Percentiles rank a stretch among this genome's conserved stretches.
These are phyloP conservation scores for Sebastes trivittatus DNA, from an alignment of 2,797 vertebrate species.

Conservation along the genomic window DNA sequence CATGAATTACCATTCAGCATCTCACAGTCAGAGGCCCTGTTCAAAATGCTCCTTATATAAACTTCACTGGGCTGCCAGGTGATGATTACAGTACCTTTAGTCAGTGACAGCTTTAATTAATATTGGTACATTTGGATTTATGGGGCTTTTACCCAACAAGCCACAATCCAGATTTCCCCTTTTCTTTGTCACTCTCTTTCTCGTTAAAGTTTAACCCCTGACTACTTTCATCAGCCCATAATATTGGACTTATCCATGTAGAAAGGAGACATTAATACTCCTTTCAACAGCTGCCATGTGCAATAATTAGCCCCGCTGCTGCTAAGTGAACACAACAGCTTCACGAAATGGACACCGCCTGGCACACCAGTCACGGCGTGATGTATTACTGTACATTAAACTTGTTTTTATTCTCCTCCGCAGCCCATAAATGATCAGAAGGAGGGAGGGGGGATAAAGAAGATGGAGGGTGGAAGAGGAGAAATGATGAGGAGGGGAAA, in stretches of 20 bases:
- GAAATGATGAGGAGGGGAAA: background rate
- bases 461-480: background rate
- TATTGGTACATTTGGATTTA: slow-evolving; percentile 26
- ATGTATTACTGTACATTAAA: slow-evolving; percentile 67
- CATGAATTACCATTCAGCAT: background rate
- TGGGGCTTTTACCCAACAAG: background rate
- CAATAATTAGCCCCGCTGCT: slow-evolving; percentile 72
- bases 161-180: background rate
- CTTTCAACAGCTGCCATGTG: slow-evolving; percentile 69
- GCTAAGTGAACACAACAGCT: slow-evolving; percentile 61
- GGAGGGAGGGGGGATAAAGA: background rate
- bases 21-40: background rate
- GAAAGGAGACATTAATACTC: slow-evolving; percentile 77
- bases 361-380: slow-evolving; percentile 36
- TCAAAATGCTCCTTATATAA: background rate
- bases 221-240: slow-evolving; percentile 56
- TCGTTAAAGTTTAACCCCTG: slow-evolving; percentile 31
- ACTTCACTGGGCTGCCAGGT: background rate
- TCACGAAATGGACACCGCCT: slow-evolving; percentile 64
- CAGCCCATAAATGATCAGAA: slow-evolving; percentile 37
- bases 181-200: slow-evolving; percentile 10
- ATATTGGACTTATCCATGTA: slow-evolving; percentile 72
- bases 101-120: slow-evolving; percentile 22
- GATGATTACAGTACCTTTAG: slow-evolving; percentile 5
- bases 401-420: slow-evolving; percentile 63